These are phyloP conservation scores for Pharmacophagus antenor DNA, from an alignment of 2,888 invertebrate genomes.

Conservation along the genomic window DNA sequence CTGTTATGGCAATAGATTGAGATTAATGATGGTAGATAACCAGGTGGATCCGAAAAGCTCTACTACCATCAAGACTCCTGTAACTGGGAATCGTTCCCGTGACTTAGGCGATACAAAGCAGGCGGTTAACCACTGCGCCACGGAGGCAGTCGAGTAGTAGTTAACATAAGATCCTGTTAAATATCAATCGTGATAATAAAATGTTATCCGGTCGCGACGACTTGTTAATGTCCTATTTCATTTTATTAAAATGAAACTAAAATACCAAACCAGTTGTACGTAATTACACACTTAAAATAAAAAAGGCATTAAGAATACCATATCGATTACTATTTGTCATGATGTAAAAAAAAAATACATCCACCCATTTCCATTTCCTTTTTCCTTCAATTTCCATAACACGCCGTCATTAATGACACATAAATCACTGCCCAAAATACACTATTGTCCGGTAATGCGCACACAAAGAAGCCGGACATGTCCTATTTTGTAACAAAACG, in stretches of 20 bases:
- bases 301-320: no score
- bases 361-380: constrained; percentile 39
- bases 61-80: no score
- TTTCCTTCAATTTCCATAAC: constrained; percentile 40
- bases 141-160: no score
- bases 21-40: no score
- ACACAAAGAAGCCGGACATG: constrained; percentile 56
- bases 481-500: constrained; percentile 54
- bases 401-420: constrained; percentile 26
- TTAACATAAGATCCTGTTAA: no score
- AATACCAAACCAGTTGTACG: neutral
- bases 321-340: constrained; percentile 6
- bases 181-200: no score
- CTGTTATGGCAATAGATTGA: no score
- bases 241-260: neutral
- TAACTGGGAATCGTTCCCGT: no score
- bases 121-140: no score
- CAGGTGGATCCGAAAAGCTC: no score
- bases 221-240: neutral
- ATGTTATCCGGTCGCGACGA: no score
- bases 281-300: neutral
- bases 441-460: constrained; percentile 51
- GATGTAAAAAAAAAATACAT: constrained; percentile 28
- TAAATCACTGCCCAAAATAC: constrained; percentile 44
- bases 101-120: no score